Conservation (phyloP, 2,888 invertebrate species). For the Eupithecia centaureata region DNA sequence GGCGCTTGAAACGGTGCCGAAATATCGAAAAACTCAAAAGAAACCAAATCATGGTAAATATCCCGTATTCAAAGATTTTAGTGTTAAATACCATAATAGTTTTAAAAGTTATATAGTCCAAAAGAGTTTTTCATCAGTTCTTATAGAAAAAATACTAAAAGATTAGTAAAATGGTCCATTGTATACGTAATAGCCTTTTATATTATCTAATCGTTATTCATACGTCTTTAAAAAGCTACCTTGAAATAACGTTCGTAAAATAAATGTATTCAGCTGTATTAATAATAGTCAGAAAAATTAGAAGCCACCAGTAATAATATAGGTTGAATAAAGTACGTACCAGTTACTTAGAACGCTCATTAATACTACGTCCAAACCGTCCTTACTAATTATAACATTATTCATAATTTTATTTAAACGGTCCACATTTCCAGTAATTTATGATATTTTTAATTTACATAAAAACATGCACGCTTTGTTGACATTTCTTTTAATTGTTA, state of each 20-base stretch:
- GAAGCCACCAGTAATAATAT: not conserved
- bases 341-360: constrained; percentile 4
- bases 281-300: not conserved
- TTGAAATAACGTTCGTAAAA: not conserved
- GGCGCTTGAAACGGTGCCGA: no score
- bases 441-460: not conserved
- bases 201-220: not conserved
- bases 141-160: no score
- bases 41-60: no score
- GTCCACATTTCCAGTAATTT: constrained; percentile 4
- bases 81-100: no score
- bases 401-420: constrained; percentile 7
- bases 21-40: no score
- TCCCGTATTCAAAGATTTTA: no score
- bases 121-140: no score
- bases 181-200: no score
- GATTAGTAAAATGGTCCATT: no score
- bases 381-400: constrained; percentile 9
- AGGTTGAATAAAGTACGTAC: not conserved
- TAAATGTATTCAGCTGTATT: not conserved
- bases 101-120: no score
- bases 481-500: no score
- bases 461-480: not conserved
- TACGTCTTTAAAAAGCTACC: not conserved
- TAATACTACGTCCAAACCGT: constrained; percentile 4